Conservation (phyloP, 2,113 vertebrate species). For the Merops nubicus region DNA sequence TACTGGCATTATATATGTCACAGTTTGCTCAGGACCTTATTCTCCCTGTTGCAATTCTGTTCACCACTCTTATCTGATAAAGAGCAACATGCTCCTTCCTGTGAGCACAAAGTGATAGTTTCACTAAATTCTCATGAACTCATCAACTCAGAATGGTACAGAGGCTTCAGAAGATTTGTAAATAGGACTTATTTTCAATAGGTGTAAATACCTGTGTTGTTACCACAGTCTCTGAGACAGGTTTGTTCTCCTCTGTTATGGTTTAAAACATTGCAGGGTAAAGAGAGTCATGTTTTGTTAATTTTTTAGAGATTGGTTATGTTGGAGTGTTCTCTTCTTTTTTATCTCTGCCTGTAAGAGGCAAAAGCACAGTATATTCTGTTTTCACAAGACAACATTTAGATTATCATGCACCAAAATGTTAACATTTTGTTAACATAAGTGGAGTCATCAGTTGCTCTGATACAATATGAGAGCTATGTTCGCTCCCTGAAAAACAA, state of each 20-base stretch:
- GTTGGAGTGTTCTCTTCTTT: not conserved
- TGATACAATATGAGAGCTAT: not conserved
- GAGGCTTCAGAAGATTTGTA: not conserved
- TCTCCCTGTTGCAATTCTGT: not conserved
- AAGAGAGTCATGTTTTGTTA: not conserved
- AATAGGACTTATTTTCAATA: not conserved
- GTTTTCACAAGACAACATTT: not conserved
- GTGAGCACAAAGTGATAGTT: not conserved
- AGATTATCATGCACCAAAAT: not conserved
- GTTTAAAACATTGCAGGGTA: not conserved
- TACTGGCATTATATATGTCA: not conserved
- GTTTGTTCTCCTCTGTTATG: not conserved
- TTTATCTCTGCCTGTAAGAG: not conserved
- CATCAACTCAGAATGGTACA: not conserved
- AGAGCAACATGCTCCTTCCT: not conserved
- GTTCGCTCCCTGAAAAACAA: not conserved
- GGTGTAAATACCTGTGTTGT: not conserved
- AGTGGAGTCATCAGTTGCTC: fast-evolving
- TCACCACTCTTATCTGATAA: not conserved
- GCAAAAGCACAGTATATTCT: not conserved
- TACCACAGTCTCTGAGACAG: not conserved
- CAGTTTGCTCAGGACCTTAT: not conserved
- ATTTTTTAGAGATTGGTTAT: not conserved
- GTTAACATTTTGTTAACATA: not conserved
- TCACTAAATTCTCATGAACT: not conserved